Conservation (phyloP, 2,888 invertebrate genomes). For the Iselma pallidipennis region DNA sequence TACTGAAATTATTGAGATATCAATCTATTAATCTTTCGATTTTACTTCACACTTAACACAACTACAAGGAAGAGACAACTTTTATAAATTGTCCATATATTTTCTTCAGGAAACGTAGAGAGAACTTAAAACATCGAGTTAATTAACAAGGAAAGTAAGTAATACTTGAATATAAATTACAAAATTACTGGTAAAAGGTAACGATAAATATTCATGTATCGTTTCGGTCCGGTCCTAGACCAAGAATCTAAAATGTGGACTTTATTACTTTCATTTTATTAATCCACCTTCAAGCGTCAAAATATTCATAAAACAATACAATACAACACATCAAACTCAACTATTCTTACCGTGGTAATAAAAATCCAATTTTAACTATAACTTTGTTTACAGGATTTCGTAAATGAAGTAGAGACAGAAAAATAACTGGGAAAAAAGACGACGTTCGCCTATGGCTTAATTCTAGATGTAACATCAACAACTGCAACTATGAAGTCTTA, state of each 20-base stretch:
- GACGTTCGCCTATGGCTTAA: no score
- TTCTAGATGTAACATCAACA: conserved; percentile 11
- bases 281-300: not conserved
- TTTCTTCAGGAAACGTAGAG: conserved; percentile 7
- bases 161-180: conserved; percentile 27
- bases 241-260: not conserved
- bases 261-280: not conserved
- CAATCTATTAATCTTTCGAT: no score
- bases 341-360: not conserved
- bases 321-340: not conserved
- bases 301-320: not conserved
- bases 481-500: conserved; percentile 32
- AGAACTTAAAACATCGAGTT: conserved; percentile 20
- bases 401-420: no score
- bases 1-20: no score
- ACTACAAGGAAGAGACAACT: conserved; percentile 11
- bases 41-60: conserved; percentile 2
- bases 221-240: conserved; percentile 11
- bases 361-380: no score
- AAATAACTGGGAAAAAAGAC: no score
- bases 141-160: conserved; percentile 25
- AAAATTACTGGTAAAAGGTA: conserved; percentile 21
- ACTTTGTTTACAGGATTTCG: no score
- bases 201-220: conserved; percentile 27
- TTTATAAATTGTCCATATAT: conserved; percentile 12